These are phyloP conservation scores for Acanthoscelides obtectus DNA, from an alignment of 2,888 invertebrate species.

Conservation along the genomic window DNA sequence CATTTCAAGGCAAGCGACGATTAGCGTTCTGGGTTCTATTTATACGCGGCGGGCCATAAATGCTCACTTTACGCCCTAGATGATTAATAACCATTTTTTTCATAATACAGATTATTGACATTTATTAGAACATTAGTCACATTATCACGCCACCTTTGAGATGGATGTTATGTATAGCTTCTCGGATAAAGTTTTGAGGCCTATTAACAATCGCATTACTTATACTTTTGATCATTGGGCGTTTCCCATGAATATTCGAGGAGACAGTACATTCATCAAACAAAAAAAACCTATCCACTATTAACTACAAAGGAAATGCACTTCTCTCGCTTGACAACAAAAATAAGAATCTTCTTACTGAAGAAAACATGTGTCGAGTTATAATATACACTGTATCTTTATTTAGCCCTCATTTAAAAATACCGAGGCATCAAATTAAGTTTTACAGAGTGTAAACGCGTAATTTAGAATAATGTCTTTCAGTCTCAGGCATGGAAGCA, in stretches of 20 bases:
- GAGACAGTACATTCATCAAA: neutral
- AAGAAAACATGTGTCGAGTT: neutral
- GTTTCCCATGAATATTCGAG: neutral
- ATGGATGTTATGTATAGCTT: no score
- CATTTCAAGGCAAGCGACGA: no score
- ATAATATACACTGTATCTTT: neutral
- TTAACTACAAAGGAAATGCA: neutral
- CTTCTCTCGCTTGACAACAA: neutral
- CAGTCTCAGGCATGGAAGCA: neutral
- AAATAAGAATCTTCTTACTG: neutral
- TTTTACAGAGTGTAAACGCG: neutral
- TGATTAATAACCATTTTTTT: no score
- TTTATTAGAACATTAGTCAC: no score
- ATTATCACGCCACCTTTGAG: no score
- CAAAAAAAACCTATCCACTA: neutral
- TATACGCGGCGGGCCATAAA: no score
- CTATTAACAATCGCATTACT: neutral
- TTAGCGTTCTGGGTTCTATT: no score
- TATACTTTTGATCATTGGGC: neutral
- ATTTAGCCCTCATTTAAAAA: neutral
- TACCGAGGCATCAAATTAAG: neutral
- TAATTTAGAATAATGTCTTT: neutral
- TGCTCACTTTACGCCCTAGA: no score
- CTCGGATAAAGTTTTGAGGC: no score
- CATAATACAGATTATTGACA: no score